phyloP scores from a whole-genome alignment of 2,888 invertebrate species.

The Pristionchus japonicus region DNA sequence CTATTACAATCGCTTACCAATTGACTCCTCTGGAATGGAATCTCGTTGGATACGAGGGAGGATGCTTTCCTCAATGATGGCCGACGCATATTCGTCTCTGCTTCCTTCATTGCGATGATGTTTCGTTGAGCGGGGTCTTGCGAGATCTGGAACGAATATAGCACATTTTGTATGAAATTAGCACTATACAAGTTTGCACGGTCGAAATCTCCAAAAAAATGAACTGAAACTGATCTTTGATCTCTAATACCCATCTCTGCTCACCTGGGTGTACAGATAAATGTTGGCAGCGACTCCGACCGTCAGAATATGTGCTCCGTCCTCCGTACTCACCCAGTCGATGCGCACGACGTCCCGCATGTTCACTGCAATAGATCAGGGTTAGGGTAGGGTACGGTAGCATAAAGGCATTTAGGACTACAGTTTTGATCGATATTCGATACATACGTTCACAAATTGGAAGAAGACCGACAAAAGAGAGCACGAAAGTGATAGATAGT shows the following conservation, averaged over 20 bases:
- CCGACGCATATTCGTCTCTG: slow-evolving; percentile 62
- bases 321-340: slow-evolving; percentile 99
- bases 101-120: slow-evolving; percentile 86
- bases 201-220: no score
- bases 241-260: background rate
- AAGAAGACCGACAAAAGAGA: no score
- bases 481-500: background rate
- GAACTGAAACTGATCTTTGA: no score
- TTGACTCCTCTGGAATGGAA: slow-evolving; percentile 55
- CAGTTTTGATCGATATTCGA: background rate
- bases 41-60: slow-evolving; percentile 57
- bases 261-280: slow-evolving; percentile 89
- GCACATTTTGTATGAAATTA: no score
- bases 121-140: slow-evolving; percentile 95
- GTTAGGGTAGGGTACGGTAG: background rate
- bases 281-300: slow-evolving; percentile 82
- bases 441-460: background rate
- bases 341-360: slow-evolving; percentile 63
- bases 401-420: no score
- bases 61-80: slow-evolving; percentile 67
- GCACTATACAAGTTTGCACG: no score
- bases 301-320: slow-evolving; percentile 96
- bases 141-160: slow-evolving; percentile 80
- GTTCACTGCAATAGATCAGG: slow-evolving; percentile 64
- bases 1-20: no score